Evolutionary conservation across 2,113 vertebrate genomes (phyloP), one percentile per base, ranked within the genome.

Genomic region (Galbula dea): DNA sequence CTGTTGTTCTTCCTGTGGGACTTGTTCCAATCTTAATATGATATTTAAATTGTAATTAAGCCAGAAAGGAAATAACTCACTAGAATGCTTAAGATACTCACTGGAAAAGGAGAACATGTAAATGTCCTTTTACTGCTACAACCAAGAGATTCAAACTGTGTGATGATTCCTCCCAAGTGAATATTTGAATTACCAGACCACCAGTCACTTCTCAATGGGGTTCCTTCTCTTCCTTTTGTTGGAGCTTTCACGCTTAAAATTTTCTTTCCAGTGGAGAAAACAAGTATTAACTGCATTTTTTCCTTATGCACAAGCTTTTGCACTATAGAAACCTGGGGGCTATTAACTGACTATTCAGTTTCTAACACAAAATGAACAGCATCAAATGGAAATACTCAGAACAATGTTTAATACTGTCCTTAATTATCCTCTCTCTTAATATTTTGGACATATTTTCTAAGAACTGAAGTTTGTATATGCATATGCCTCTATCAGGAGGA

Each of bases 211-310:
- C 76, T 61, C 43, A 12, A 43, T 48, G n/a, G 2, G 14, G 1
- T 0, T 32, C 4, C 2, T 24, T n/a, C 19, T 77, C 55, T 67
- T 74, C n/a, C 37, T 61, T 65, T 18, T 52, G 0, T 48, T 65
- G 36, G 30, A 68, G 13, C 6, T 89, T 91, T 89, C 13, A 3
- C 12, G 34, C 6, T 59, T 49, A 4, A 61, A 83, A 58, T 74
- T 36, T 10, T 54, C 4, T 81, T 82, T 63, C 21, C n/a, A 63
- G 15, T 24, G n/a, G 10, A 76, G 45, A 81, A 69, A 52, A 41
- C 11, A 71, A 37, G 10, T n/a, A 5, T 41, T 75, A 36, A 59
- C 16, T 22, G 8, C 2, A 1, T 27, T 73, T 3, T 22, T 62
- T 22, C 20, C 6, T 83, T 83, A 22, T 29, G 13, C 8, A 32